These are phyloP conservation scores for Microtus richardsoni DNA, from an alignment of 2,113 vertebrate genomes.

Conservation along the genomic window DNA sequence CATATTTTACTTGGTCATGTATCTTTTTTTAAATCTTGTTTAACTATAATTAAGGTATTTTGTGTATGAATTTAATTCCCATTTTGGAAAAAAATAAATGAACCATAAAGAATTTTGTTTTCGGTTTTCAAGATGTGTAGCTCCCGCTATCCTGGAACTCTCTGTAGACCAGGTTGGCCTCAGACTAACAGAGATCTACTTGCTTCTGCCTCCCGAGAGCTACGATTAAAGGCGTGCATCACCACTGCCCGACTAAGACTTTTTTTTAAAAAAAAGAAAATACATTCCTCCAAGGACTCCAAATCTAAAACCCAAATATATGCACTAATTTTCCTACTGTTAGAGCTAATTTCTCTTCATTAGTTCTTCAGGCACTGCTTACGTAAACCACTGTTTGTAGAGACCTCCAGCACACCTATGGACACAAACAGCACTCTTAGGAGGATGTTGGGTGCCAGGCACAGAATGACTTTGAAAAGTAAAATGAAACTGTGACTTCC, in stretches of 20 bases:
- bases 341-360: not conserved
- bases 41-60: not conserved
- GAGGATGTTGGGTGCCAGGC: not conserved
- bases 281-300: not conserved
- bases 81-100: not conserved
- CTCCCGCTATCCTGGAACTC: too few species aligned
- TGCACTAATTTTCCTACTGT: slow-evolving; percentile 10
- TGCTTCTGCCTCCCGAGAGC: not conserved
- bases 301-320: slow-evolving; percentile 14
- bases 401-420: not conserved
- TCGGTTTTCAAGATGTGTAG: too few species aligned
- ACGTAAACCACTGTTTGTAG: not conserved
- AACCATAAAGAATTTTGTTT: not conserved
- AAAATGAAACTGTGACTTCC: not conserved
- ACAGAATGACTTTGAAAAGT: not conserved
- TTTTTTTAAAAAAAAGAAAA: not conserved
- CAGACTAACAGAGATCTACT: not conserved
- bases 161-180: not conserved
- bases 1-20: not conserved
- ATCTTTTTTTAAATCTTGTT: not conserved
- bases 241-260: not conserved
- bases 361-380: not conserved
- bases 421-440: not conserved
- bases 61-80: not conserved
- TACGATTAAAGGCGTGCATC: too few species aligned